Conservation (phyloP, 2,888 invertebrate genomes). For the Julus scanicus region DNA sequence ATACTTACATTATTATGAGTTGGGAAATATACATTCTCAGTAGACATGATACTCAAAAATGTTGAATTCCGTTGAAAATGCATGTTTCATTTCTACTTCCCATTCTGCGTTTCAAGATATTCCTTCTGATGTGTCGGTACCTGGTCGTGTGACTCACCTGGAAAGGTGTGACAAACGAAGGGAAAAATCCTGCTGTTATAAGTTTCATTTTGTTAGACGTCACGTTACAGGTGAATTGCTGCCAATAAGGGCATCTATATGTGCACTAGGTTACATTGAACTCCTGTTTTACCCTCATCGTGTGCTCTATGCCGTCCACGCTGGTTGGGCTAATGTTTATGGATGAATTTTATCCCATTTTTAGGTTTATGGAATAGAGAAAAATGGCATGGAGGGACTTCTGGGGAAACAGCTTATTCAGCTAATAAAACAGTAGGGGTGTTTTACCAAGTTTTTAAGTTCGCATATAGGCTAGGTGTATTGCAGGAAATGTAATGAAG, state of each 20-base stretch:
- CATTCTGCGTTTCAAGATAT: background rate
- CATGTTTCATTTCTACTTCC: background rate
- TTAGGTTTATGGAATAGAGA: constrained; percentile 8
- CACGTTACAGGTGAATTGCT: constrained; percentile 33
- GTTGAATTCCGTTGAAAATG: background rate
- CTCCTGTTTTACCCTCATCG: background rate
- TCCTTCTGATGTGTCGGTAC: background rate
- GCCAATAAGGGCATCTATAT: constrained; percentile 33
- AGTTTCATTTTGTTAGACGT: constrained; percentile 1
- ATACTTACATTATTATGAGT: background rate
- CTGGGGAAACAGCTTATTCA: constrained; percentile 12
- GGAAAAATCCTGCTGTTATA: constrained; percentile 27
- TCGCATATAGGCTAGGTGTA: background rate
- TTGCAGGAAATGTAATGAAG: background rate
- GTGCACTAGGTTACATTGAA: constrained; percentile 11
- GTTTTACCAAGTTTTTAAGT: constrained; percentile 20
- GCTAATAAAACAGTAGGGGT: constrained; percentile 27
- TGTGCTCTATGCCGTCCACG: background rate
- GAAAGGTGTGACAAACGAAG: constrained; percentile 33
- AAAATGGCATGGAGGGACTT: constrained; percentile 28
- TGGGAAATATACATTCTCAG: background rate
- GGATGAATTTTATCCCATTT: constrained; percentile 26
- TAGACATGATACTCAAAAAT: background rate
- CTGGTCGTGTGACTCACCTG: background rate
- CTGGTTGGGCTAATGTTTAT: constrained; percentile 20